phyloP scores from a whole-genome alignment of 1,140 invertebrate species.

The Propsilocerus akamusi region DNA sequence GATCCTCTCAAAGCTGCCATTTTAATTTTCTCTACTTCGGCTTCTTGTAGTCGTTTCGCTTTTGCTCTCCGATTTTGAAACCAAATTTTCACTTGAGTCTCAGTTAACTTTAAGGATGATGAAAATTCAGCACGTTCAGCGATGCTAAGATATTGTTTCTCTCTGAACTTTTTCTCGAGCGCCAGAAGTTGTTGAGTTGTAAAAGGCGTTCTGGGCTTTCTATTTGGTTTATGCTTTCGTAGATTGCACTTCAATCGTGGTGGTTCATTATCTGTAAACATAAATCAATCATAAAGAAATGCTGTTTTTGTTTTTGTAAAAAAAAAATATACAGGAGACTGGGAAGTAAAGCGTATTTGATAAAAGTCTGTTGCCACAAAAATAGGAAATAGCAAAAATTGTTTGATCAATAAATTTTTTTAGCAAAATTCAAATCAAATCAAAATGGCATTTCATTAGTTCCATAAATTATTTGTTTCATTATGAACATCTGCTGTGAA shows the following conservation, averaged over 20 bases:
- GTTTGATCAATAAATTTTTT: too few relatives aligned
- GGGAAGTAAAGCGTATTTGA: too few relatives aligned
- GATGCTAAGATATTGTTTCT: constrained; percentile 92
- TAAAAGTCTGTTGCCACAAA: too few relatives aligned
- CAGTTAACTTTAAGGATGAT: constrained; percentile 78
- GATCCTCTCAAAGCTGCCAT: constrained; percentile 43
- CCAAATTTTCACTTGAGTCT: constrained; percentile 96
- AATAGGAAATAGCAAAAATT: too few relatives aligned
- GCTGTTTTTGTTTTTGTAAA: too few relatives aligned
- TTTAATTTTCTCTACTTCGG: constrained; percentile 76
- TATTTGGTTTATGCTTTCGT: constrained; percentile 82
- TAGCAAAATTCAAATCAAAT: too few relatives aligned
- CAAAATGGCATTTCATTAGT: too few relatives aligned
- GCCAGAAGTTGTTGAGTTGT: constrained; percentile 88
- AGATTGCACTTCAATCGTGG: constrained; percentile 83
- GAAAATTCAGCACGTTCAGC: constrained; percentile 94
- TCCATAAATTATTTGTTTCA: too few relatives aligned
- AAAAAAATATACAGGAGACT: too few relatives aligned
- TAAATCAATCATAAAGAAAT: constrained; percentile 9
- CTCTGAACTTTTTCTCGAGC: constrained; percentile 88
- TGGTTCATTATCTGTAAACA: constrained; percentile 32
- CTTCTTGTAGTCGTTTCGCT: constrained; percentile 84
- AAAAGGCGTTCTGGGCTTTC: constrained; percentile 94
- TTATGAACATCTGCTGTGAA: too few relatives aligned
- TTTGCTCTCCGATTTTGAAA: constrained; percentile 93